Percentiles rank a stretch among this genome's conserved stretches.
Conservation (phyloP, 1,140 invertebrate genomes). For the Dreissena rostriformis region DNA sequence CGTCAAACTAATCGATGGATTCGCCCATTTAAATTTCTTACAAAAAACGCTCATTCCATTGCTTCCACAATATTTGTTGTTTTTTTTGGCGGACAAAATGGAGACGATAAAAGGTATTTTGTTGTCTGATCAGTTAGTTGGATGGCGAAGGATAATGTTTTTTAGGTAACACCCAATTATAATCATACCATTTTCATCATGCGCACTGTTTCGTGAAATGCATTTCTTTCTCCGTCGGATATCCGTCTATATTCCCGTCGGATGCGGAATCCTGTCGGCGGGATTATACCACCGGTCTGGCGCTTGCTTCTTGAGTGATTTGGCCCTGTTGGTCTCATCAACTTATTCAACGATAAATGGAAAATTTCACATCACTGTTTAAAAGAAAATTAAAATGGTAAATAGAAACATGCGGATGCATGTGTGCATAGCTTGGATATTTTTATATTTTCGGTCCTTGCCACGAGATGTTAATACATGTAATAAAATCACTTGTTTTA, state of each 20-base stretch:
- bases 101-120: no score
- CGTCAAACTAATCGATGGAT: neutral
- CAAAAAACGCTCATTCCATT: neutral
- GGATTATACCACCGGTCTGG: neutral
- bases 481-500: no score
- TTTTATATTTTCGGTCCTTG: no score
- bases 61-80: neutral
- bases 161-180: neutral
- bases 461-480: no score
- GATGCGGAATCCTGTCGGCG: slow-evolving; percentile 41
- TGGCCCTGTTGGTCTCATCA: no score
- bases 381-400: no score
- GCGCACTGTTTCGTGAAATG: slow-evolving; percentile 41
- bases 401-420: no score
- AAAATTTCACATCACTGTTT: no score
- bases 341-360: no score
- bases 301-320: no score
- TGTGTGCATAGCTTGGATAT: no score
- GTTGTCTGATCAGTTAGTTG: neutral
- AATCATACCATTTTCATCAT: slow-evolving; percentile 27
- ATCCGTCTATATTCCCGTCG: slow-evolving; percentile 45
- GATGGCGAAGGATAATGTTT: neutral
- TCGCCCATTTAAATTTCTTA: neutral
- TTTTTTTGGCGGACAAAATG: neutral
- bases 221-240: slow-evolving; percentile 26